Base-by-base conservation (phyloP, 1,140 invertebrate species). In the Spodoptera frugiperda region DNA sequence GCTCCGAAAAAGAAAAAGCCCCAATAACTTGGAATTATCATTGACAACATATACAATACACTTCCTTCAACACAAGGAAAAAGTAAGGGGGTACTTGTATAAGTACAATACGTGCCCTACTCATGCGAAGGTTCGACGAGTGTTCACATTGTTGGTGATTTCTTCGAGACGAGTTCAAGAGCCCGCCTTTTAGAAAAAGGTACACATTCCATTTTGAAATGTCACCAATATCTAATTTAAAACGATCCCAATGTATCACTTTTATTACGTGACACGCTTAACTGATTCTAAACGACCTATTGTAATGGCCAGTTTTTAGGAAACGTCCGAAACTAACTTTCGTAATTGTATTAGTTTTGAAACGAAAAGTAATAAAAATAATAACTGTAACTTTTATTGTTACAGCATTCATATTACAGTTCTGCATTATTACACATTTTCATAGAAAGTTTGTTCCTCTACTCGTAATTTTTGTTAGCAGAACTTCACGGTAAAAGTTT, bases 21-120 rank as follows among this genome's bases (percentile, higher is more conserved):
- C 17, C 44, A 73, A 53, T 46, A 76, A 75, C 46, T 65, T 39
- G 33, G 33, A 76, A 68, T 76, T 76, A 76, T 67, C 63, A 76
- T 57, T 57, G 71, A 51, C 39, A 65, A 54, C 49, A 65, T 75
- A 65, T 54, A 75, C 71, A 74, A 63, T 74, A 61, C 71, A 54
- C 48, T 65, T 63, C 17, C 30, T 75, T 44, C 48, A 44, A 75
- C 15, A 75, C 68, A 72, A 57, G 51, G 51, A 70, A 72, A 70
- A 75, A 65, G 73, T 75, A 68, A 55, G 51, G 74, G 74, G 74
- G 63, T 54, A 55, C 74, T 76, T 76, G 63, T 33, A 59, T 19
- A 76, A 76, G 61, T 68, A 76, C 74, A 76, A 76, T 76, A 68
- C 61, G 74, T 76, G 61, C 74, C 59, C 74, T 61, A 76, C 74